Evolutionary conservation across 2,113 vertebrate species (phyloP).

Genomic region (Egretta garzetta): DNA sequence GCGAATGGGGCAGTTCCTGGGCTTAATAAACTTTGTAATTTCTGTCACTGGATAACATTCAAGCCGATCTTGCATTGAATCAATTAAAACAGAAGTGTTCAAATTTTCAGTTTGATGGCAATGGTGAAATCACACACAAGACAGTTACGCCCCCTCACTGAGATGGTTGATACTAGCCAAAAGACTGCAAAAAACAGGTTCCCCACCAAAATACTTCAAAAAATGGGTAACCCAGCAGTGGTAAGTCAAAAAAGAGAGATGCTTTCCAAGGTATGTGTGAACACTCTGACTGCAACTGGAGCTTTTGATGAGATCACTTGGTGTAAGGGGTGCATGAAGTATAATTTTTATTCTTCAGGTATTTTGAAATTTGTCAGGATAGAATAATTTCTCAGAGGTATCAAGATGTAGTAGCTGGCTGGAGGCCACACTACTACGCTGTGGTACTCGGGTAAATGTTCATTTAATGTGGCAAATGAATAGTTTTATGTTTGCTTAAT

Average conservation of each 20-base stretch:
- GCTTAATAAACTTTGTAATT: background rate
- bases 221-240: background rate
- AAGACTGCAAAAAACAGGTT: background rate
- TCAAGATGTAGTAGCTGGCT: background rate
- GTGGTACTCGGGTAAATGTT: slow-evolving; percentile 18
- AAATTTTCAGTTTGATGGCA: background rate
- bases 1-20: background rate
- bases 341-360: background rate
- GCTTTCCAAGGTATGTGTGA: background rate
- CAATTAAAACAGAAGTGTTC: background rate
- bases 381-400: background rate
- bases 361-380: background rate
- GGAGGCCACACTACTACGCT: background rate
- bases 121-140: background rate
- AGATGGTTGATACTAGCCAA: background rate
- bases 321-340: background rate
- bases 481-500: slow-evolving; percentile 17
- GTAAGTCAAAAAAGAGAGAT: background rate
- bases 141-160: background rate
- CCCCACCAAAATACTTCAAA: background rate
- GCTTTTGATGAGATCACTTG: background rate
- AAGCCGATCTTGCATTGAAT: background rate
- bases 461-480: background rate
- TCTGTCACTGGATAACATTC: background rate
- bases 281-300: background rate